Percentiles rank a stretch among this genome's conserved stretches.
phyloP scores from a whole-genome alignment of 2,797 vertebrate species.

The Catamblyrhynchus diadema region DNA sequence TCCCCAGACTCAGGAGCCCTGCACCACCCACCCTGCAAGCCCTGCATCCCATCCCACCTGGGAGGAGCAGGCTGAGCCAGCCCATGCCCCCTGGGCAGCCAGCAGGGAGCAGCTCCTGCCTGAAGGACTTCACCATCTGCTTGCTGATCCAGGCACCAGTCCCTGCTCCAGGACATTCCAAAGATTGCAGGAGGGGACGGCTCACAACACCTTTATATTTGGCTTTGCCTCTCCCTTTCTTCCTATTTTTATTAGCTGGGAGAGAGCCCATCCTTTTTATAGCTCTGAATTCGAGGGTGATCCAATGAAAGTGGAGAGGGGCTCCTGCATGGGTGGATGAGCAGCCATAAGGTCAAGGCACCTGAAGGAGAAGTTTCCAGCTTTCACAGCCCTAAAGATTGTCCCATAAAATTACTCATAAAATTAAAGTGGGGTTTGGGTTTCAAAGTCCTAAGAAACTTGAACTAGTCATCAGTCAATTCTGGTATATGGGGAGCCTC shows the following conservation, averaged over 20 bases:
- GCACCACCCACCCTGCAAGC: fast-evolving
- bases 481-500: neutral
- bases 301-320: neutral
- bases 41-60: neutral
- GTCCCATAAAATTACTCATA: slow-evolving; percentile 58
- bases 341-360: slow-evolving; percentile 35
- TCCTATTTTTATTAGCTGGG: slow-evolving; percentile 33
- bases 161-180: neutral
- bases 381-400: slow-evolving; percentile 1
- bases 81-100: neutral
- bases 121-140: neutral
- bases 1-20: neutral
- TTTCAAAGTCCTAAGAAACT: slow-evolving; percentile 32
- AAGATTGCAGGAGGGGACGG: neutral
- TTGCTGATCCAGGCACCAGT: neutral
- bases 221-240: neutral
- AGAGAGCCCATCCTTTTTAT: slow-evolving; percentile 11
- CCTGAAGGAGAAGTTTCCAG: slow-evolving; percentile 14
- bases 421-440: slow-evolving; percentile 33
- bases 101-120: neutral
- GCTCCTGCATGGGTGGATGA: neutral
- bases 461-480: neutral
- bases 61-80: fast-evolving
- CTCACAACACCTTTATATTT: neutral
- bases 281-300: slow-evolving; percentile 5